Evolutionary conservation across 2,797 vertebrate species (phyloP), one percentile per base, ranked within the genome.

Genomic region (Sebastes aleutianus): DNA sequence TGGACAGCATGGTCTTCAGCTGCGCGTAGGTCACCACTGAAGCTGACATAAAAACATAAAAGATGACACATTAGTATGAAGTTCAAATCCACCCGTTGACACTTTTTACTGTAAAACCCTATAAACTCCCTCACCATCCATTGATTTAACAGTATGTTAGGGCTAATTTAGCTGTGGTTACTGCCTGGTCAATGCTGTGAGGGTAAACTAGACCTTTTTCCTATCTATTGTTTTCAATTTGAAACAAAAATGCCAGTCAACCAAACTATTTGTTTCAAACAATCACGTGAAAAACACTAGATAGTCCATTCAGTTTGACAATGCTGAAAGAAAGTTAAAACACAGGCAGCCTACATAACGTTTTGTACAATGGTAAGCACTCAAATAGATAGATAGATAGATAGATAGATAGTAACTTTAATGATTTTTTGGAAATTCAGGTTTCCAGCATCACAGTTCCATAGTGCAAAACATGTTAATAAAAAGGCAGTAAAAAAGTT

Each of bases 1-100:
- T 89, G 76, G 90, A 83, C 87, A 96, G 69, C 95, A 96, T 95
- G 14, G 66, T 63, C 85, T 91, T 94, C 76, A 96, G 91, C 87
- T 96, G 91, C 2, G 87, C 12, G 80, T 94, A 87, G 9, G 89
- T 93, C 87, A 96, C 95, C 67, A 92, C 92, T n/a, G 86, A 92
- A 9, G 57, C 90, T 91, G 71, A 84, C 61, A 10, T 18, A 1
- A 36, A 59, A 73, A 61, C 14, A 73, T 10, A 9, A 54, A 12
- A 57, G 6, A 39, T 12, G 0, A 64, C 34, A 59, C 24, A 39
- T 36, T 1, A 22, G 1, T n/a, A 36, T 3, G 0, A 43, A 8
- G 39, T 4, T 3, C 1, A 13, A 24, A 61, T 57, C 4, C 4
- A 67, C 4, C 26, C 8, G 9, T 43, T 63, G 8, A 3, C 22